A percentile compares a stretch with the other conserved stretches of the same genome.
Evolutionary conservation across 1,140 invertebrate genomes (phyloP).

Genomic region (Periplaneta americana): DNA sequence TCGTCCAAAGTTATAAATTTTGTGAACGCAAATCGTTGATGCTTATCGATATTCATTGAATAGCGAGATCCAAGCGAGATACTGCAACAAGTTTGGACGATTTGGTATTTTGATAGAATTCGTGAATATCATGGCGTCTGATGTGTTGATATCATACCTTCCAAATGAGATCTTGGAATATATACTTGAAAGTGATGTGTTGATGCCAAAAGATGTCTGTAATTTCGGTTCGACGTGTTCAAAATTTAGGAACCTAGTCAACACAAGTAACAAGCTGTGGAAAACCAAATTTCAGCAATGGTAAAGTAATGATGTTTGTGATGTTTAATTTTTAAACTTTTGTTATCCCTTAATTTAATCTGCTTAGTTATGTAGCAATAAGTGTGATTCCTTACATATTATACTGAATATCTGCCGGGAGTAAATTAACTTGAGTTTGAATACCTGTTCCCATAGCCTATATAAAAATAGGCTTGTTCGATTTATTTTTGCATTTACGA

Average conservation of each 20-base stretch:
- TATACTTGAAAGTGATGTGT: conserved; percentile 3
- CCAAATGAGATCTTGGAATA: conserved; percentile 13
- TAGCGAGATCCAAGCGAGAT: too few species aligned
- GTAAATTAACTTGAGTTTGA: background rate
- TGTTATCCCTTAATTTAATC: too few species aligned
- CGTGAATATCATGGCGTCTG: background rate
- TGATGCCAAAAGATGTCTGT: conserved; percentile 1
- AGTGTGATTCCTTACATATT: too few species aligned
- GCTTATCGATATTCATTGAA: too few species aligned
- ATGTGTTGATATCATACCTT: background rate
- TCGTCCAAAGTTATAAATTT: too few species aligned
- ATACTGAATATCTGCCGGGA: too few species aligned
- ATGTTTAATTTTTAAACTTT: background rate
- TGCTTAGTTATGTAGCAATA: too few species aligned
- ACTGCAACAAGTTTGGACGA: too few species aligned
- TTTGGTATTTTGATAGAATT: too few species aligned
- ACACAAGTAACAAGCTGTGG: conserved; percentile 11
- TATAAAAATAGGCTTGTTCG: background rate
- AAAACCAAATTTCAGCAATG: conserved; percentile 10
- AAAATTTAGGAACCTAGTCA: conserved; percentile 14
- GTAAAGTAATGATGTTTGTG: conserved; percentile 2
- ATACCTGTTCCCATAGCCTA: background rate
- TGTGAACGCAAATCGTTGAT: too few species aligned
- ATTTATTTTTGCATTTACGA: too few species aligned
- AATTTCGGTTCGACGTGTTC: conserved; percentile 12